Conservation (phyloP, 2,797 vertebrate species). For the Megaceryle alcyon region DNA sequence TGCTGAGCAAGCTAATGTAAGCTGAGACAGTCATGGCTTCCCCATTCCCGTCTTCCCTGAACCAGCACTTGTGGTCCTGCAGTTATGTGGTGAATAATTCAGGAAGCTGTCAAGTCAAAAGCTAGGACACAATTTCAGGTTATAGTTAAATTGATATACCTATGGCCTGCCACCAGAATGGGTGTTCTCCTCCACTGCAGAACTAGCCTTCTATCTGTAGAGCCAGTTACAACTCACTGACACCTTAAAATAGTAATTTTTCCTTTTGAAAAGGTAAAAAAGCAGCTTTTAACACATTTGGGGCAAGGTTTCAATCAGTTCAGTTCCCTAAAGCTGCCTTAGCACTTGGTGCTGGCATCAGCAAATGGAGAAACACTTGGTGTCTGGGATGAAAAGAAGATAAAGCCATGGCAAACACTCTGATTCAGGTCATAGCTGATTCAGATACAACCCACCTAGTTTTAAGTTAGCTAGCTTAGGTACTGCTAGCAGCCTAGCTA, state of each 20-base stretch:
- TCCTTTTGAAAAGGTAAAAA: background rate
- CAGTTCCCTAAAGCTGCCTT: background rate
- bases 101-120: background rate
- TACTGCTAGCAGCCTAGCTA: background rate
- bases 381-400: background rate
- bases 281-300: background rate
- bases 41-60: background rate
- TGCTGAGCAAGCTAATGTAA: rapidly evolving
- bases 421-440: background rate
- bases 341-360: background rate
- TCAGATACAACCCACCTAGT: rapidly evolving
- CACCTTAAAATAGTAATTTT: background rate
- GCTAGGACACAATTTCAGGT: background rate
- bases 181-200: background rate
- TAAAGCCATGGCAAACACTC: background rate
- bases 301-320: background rate
- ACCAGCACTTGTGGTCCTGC: background rate
- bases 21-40: background rate
- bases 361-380: background rate
- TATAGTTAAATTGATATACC: background rate
- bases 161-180: background rate
- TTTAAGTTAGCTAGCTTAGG: background rate
- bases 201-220: background rate
- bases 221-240: background rate
- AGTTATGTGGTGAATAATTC: background rate